Conservation (phyloP, 1,140 invertebrate genomes). For the Drosophila pachea region DNA sequence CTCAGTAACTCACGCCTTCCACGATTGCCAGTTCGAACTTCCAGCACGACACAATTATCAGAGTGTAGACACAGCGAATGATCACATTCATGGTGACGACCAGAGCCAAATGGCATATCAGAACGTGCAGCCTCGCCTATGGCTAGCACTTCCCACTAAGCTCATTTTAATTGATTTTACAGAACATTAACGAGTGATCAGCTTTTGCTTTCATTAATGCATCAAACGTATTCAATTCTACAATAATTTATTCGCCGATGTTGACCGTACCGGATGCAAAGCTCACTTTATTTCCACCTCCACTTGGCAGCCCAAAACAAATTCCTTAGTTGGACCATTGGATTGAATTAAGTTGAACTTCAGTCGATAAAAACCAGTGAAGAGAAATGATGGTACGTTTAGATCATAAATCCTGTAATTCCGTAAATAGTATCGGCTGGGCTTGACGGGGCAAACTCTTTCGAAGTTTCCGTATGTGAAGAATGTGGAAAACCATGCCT, state of each 20-base stretch:
- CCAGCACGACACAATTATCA: constrained; percentile 16
- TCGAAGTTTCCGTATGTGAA: too few species aligned
- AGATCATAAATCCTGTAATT: too few species aligned
- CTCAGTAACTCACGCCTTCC: constrained; percentile 40
- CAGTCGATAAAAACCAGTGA: constrained; percentile 28
- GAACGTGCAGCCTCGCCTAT: too few species aligned
- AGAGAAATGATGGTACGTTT: constrained; percentile 8
- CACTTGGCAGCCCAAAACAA: constrained; percentile 17
- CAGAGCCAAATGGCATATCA: constrained; percentile 20
- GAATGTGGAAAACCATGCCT: too few species aligned
- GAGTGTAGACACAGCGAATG: background rate
- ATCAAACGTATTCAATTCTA: background rate
- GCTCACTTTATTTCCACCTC: constrained; percentile 32
- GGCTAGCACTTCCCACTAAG: background rate
- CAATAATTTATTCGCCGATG: too few species aligned
- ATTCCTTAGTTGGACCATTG: constrained; percentile 8
- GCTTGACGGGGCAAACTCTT: too few species aligned
- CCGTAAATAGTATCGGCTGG: too few species aligned
- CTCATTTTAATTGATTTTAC: constrained; percentile 21
- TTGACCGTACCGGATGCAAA: too few species aligned
- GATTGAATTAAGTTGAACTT: constrained; percentile 15
- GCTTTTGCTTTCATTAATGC: background rate
- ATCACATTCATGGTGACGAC: constrained; percentile 32
- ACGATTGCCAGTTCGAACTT: background rate
- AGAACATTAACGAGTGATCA: background rate